These are phyloP conservation scores for Colostygia pectinataria DNA, from an alignment of 2,888 invertebrate genomes.

Conservation along the genomic window DNA sequence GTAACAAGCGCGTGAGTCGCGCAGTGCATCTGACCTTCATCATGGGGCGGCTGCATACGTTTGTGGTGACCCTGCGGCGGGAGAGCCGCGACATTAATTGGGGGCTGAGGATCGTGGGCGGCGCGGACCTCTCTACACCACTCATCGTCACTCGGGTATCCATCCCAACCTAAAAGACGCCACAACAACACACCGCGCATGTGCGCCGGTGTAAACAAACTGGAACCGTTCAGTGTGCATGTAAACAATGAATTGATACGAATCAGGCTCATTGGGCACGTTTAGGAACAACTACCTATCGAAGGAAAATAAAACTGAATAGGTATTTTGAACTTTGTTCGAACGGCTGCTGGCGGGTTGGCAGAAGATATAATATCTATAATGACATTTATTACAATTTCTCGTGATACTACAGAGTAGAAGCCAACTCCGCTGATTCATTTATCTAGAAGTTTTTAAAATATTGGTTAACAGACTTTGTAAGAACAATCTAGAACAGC, in stretches of 20 bases:
- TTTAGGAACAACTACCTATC: slow-evolving; percentile 1
- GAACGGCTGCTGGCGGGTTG: slow-evolving; percentile 24
- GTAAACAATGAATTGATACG: slow-evolving; percentile 13
- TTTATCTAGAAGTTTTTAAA: slow-evolving; percentile 43
- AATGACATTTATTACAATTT: slow-evolving; percentile 36
- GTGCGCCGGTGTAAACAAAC: slow-evolving; percentile 68
- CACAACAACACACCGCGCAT: slow-evolving; percentile 24
- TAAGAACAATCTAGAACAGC: slow-evolving; percentile 53
- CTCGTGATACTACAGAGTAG: slow-evolving; percentile 24
- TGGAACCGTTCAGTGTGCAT: slow-evolving; percentile 38
- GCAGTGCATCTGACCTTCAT: slow-evolving; percentile 53
- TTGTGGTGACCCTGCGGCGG: slow-evolving; percentile 88
- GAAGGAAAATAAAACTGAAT: slow-evolving; percentile 14
- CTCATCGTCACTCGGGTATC: slow-evolving; percentile 94
- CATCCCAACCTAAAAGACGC: slow-evolving; percentile 26
- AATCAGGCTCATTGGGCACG: not conserved
- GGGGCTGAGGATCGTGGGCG: slow-evolving; percentile 94
- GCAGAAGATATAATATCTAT: slow-evolving; percentile 32
- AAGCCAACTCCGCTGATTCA: slow-evolving; percentile 38
- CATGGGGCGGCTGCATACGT: slow-evolving; percentile 89
- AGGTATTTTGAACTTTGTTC: slow-evolving; percentile 15
- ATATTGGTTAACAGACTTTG: slow-evolving; percentile 41
- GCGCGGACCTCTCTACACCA: slow-evolving; percentile 92
- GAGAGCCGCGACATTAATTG: slow-evolving; percentile 88
- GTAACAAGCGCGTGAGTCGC: slow-evolving; percentile 54